phyloP scores from a whole-genome alignment of 2,113 vertebrate genomes.

The Megaceryle torquata region DNA sequence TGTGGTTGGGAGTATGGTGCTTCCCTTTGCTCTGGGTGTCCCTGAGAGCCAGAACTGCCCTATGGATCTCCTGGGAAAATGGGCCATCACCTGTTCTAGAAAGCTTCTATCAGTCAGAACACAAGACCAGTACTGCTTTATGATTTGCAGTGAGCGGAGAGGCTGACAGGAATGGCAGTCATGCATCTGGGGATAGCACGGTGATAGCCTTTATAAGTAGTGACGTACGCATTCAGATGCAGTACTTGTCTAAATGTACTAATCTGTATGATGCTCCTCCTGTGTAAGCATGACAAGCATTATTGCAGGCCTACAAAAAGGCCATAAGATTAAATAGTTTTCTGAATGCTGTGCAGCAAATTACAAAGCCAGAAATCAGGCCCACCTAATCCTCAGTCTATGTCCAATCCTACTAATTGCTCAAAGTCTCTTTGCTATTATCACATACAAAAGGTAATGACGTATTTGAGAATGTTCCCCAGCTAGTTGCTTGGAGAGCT shows the following conservation, averaged over 20 bases:
- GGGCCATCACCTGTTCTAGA: neutral
- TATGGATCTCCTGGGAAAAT: neutral
- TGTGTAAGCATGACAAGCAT: neutral
- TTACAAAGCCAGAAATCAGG: neutral
- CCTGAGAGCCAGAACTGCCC: neutral
- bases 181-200: rapidly evolving
- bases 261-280: neutral
- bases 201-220: neutral
- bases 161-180: neutral
- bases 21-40: neutral
- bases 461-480: neutral
- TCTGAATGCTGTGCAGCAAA: neutral
- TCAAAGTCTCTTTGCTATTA: neutral
- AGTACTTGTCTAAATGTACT: neutral
- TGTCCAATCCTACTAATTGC: neutral
- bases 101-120: neutral
- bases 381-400: neutral
- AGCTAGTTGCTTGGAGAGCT: neutral
- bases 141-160: neutral
- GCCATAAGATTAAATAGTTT: neutral
- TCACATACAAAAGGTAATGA: neutral
- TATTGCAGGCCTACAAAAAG: neutral
- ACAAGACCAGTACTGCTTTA: neutral
- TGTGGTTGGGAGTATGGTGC: neutral
- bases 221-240: neutral